These are phyloP conservation scores for Augochlora pura DNA, from an alignment of 1,140 invertebrate genomes.

Conservation along the genomic window DNA sequence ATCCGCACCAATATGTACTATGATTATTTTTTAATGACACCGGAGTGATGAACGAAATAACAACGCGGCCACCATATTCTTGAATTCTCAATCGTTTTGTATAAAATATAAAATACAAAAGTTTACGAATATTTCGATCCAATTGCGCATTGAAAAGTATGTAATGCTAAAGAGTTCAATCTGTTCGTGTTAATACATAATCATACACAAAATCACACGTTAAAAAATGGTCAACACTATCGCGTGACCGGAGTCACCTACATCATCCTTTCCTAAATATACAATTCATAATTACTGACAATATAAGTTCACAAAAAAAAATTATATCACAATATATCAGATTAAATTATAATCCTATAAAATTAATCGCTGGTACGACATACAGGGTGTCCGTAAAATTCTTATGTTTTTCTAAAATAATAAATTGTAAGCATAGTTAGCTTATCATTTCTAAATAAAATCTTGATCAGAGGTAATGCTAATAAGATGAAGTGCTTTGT, in stretches of 20 bases:
- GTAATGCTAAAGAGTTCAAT: not conserved
- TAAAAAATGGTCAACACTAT: not conserved
- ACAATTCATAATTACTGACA: not conserved
- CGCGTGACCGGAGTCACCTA: not conserved
- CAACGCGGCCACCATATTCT: not conserved
- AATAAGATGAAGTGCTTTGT: too few relatives aligned
- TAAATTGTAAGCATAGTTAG: too few relatives aligned
- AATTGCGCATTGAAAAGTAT: not conserved
- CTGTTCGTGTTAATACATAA: not conserved
- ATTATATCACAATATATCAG: not conserved
- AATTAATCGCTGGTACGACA: not conserved
- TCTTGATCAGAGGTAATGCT: too few relatives aligned
- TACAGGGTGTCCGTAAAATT: not conserved
- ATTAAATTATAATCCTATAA: not conserved
- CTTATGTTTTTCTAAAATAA: too few relatives aligned
- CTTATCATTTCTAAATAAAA: too few relatives aligned
- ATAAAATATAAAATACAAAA: not conserved
- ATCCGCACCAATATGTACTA: conserved; percentile 7
- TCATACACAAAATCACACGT: not conserved
- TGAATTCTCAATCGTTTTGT: not conserved
- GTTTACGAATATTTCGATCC: not conserved
- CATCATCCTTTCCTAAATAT: not conserved
- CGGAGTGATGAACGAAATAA: not conserved
- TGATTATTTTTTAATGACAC: not conserved
- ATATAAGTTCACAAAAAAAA: not conserved